These are phyloP conservation scores for Brachionus asplanchnoidis DNA, from an alignment of 1,140 invertebrate species.

Conservation along the genomic window DNA sequence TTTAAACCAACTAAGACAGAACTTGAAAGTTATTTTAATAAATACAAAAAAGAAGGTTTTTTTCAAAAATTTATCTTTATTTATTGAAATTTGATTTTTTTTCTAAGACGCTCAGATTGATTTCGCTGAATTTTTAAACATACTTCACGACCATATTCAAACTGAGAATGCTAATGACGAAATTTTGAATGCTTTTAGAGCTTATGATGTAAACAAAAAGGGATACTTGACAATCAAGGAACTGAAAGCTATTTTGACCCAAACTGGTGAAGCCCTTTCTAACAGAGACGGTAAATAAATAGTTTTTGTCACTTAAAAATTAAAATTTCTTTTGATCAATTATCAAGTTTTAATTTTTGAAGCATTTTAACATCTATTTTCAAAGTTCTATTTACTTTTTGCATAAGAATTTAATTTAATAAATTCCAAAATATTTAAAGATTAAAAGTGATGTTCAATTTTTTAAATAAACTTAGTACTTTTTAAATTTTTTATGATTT, in stretches of 20 bases:
- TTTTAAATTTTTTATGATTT: too few relatives aligned
- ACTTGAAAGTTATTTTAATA: slow-evolving; percentile 20
- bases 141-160: not conserved
- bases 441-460: too few relatives aligned
- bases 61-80: too few relatives aligned
- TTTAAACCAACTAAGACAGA: slow-evolving; percentile 36
- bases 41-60: slow-evolving; percentile 40
- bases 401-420: too few relatives aligned
- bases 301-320: not conserved
- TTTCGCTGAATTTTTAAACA: slow-evolving; percentile 39
- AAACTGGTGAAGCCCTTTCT: slow-evolving; percentile 23
- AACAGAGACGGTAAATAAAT: slow-evolving; percentile 22
- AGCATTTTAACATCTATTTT: too few relatives aligned
- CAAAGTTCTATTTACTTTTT: too few relatives aligned
- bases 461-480: too few relatives aligned
- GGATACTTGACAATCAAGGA: slow-evolving; percentile 10
- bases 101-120: not conserved
- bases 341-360: too few relatives aligned
- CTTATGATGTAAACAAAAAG: slow-evolving; percentile 33
- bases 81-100: not conserved
- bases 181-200: slow-evolving; percentile 30
- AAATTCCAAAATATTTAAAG: too few relatives aligned
- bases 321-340: not conserved
- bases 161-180: slow-evolving; percentile 6
- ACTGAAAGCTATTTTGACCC: slow-evolving; percentile 1